Evolutionary conservation across 2,797 vertebrate genomes (phyloP).

Genomic region (Rousettus madagascariensis): DNA sequence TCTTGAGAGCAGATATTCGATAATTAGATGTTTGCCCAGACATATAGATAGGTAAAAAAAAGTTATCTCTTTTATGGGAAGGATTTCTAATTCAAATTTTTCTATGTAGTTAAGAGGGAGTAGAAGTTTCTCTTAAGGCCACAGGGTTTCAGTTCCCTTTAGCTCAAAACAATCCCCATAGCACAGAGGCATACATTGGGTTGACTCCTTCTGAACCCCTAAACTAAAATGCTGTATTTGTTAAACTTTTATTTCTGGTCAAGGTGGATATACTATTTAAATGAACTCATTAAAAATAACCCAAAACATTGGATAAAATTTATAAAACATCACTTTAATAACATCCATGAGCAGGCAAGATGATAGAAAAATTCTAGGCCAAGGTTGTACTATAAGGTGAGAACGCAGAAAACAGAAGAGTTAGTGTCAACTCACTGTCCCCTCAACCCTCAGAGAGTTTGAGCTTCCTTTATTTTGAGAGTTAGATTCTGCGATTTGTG

Average conservation of each 20-base stretch:
- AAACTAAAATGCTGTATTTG: not conserved
- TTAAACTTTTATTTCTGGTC: not conserved
- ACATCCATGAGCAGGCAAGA: not conserved
- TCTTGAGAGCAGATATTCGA: not conserved
- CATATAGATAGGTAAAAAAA: not conserved
- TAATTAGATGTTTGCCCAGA: not conserved
- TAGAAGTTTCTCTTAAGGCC: not conserved
- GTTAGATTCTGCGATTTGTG: not conserved
- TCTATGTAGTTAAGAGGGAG: not conserved
- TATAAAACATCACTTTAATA: not conserved
- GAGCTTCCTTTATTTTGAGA: not conserved
- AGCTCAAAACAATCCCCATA: not conserved
- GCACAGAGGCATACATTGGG: not conserved
- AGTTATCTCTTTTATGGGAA: not conserved
- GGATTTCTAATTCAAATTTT: not conserved
- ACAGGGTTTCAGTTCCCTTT: not conserved
- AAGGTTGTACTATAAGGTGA: not conserved
- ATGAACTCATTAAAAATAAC: not conserved
- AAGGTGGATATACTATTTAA: not conserved
- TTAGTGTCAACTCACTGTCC: not conserved
- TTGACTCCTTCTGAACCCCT: not conserved
- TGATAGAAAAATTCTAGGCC: not conserved
- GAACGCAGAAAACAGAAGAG: not conserved
- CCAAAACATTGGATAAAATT: not conserved
- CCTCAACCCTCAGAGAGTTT: not conserved